These are phyloP conservation scores for Lysiphlebus fabarum DNA, from an alignment of 1,140 invertebrate genomes.

Conservation along the genomic window DNA sequence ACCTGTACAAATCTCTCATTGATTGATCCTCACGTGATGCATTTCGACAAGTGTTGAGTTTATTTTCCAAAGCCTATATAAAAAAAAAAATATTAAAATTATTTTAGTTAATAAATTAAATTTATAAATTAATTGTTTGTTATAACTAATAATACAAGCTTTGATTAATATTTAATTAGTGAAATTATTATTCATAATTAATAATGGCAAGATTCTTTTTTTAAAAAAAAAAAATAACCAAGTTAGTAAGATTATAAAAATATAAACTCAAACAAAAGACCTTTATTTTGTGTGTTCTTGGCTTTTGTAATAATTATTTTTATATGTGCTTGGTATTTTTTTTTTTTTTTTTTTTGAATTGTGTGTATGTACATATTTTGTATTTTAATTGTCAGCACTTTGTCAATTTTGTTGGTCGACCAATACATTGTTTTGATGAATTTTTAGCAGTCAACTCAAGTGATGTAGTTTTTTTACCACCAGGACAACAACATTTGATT, in stretches of 20 bases:
- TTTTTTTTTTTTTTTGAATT: too few species aligned
- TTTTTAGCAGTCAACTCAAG: constrained; percentile 29
- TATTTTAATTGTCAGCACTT: constrained; percentile 37
- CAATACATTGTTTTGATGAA: constrained; percentile 41
- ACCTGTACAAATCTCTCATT: constrained; percentile 55
- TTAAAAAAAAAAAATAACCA: too few species aligned
- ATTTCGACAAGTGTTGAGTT: constrained; percentile 51
- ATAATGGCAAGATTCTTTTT: too few species aligned
- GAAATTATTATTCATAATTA: constrained; percentile 1
- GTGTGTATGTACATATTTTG: too few species aligned
- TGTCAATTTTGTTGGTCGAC: constrained; percentile 45
- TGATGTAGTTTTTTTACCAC: constrained; percentile 38
- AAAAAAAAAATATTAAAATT: constrained; percentile 24
- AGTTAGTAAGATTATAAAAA: not conserved
- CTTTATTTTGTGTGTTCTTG: constrained; percentile 13
- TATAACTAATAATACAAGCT: not conserved
- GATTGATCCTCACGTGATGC: constrained; percentile 52
- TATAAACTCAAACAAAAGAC: constrained; percentile 36
- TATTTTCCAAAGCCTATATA: constrained; percentile 51
- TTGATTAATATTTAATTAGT: constrained; percentile 19
- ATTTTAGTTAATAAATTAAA: constrained; percentile 21
- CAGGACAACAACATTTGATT: constrained; percentile 54
- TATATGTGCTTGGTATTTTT: too few species aligned
- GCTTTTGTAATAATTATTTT: too few species aligned
- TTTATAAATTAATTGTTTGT: constrained; percentile 14